Conservation (phyloP, 1,140 invertebrate genomes). For the Megalopta genalis region DNA sequence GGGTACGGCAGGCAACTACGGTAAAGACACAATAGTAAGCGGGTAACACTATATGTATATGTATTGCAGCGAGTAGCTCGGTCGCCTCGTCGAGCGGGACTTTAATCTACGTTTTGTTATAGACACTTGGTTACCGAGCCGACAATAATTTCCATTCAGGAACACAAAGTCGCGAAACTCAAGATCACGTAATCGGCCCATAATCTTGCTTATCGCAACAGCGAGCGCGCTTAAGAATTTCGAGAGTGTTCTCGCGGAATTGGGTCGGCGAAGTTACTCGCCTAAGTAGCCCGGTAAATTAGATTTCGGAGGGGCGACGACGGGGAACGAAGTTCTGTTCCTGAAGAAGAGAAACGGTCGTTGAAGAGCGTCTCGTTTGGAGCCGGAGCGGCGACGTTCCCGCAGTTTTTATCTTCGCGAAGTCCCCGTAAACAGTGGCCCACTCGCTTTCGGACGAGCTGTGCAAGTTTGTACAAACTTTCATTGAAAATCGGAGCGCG, state of each 20-base stretch:
- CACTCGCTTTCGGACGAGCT: not conserved
- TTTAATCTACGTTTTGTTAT: not conserved
- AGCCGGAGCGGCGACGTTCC: not conserved
- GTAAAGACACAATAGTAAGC: no score
- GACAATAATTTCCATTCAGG: no score
- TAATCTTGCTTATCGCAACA: not conserved
- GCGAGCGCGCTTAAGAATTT: not conserved
- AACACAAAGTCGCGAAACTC: no score
- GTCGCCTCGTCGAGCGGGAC: not conserved
- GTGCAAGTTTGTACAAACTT: slow-evolving; percentile 20
- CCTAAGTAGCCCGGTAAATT: not conserved
- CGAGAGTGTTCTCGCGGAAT: not conserved
- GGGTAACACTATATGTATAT: no score
- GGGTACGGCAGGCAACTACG: no score
- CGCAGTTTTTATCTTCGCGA: slow-evolving; percentile 25
- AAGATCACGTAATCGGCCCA: no score
- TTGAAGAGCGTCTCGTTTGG: not conserved
- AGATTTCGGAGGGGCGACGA: not conserved
- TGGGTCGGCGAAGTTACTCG: not conserved
- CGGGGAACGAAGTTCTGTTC: no score
- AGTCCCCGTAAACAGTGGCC: slow-evolving; percentile 17
- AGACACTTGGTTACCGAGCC: not conserved
- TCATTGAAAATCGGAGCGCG: slow-evolving; percentile 30
- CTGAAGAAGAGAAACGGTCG: not conserved
- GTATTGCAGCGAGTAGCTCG: no score